Evolutionary conservation across 2,113 vertebrate species (phyloP).

Genomic region (Limnothrissa miodon): DNA sequence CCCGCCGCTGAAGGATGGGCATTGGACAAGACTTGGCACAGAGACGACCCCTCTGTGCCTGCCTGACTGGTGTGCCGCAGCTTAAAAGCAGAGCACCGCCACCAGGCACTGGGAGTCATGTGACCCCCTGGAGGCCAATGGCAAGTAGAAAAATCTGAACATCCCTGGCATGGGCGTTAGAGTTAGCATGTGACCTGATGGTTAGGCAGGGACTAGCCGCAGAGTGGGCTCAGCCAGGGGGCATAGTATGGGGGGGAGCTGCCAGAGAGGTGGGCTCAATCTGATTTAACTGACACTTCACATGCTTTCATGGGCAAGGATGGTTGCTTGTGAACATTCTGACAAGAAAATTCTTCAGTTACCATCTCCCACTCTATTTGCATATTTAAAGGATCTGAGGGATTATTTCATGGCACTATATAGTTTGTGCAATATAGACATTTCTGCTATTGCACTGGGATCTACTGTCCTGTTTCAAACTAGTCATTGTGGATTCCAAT

Average conservation of each 20-base stretch:
- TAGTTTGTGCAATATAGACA: background rate
- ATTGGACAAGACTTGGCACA: conserved; percentile 57
- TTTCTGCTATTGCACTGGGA: background rate
- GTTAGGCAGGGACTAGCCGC: background rate
- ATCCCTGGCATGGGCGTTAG: background rate
- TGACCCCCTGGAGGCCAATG: conserved; percentile 42
- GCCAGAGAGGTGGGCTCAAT: background rate
- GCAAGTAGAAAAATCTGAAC: background rate
- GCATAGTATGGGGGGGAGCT: background rate
- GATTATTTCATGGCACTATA: background rate
- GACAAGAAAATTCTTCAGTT: background rate
- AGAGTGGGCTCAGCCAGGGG: background rate
- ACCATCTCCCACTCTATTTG: background rate
- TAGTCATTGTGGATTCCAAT: background rate
- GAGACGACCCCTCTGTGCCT: conserved; percentile 51
- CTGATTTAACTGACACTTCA: background rate
- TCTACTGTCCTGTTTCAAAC: background rate
- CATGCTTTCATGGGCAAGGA: background rate
- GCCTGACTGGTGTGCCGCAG: conserved; percentile 40
- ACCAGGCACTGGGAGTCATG: conserved; percentile 58
- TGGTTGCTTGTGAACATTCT: background rate
- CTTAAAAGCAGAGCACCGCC: conserved; percentile 56
- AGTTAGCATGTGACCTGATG: background rate
- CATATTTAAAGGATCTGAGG: background rate
- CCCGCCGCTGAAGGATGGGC: conserved; percentile 53